Evolutionary conservation across 1,140 invertebrate genomes (phyloP).

Genomic region (Octopus sinensis): DNA sequence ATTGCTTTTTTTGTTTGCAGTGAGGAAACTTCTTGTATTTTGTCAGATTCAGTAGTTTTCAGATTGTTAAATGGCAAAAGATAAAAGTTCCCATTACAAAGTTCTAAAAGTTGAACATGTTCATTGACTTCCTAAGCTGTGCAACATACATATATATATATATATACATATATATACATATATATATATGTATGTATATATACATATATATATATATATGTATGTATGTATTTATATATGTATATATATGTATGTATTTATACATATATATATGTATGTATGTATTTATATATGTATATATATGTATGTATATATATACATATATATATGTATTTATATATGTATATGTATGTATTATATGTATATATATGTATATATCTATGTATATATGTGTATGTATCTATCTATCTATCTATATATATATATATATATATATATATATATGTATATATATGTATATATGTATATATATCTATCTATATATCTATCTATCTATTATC

Average conservation of each 20-base stretch:
- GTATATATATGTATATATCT: no score
- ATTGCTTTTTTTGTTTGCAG: no score
- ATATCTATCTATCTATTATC: background rate
- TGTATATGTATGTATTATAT: no score
- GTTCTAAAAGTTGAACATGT: no score
- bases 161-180: background rate
- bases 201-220: background rate
- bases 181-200: background rate
- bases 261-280: background rate
- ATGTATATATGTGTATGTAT: background rate
- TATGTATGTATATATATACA: background rate
- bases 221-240: background rate
- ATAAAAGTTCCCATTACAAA: no score
- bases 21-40: no score
- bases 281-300: background rate
- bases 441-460: background rate
- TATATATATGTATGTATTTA: background rate
- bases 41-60: no score
- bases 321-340: background rate
- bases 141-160: background rate
- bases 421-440: background rate
- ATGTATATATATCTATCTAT: background rate
- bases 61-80: no score
- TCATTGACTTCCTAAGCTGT: no score
- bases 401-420: background rate